Conservation (phyloP, 2,113 vertebrate species). For the Tychaedon coryphoeus region DNA sequence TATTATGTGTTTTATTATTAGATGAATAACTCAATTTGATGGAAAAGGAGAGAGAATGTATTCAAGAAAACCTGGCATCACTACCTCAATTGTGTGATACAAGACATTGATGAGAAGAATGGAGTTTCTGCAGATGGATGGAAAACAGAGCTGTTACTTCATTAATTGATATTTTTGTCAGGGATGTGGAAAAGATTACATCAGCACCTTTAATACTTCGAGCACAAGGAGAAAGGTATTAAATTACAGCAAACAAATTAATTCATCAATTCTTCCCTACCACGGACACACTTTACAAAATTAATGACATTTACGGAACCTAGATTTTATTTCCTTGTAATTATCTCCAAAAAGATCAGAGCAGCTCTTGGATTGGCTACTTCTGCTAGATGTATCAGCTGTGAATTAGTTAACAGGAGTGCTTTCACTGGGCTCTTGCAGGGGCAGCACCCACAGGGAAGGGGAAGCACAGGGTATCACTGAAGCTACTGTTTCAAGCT, state of each 20-base stretch:
- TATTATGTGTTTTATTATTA: background rate
- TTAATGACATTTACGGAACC: background rate
- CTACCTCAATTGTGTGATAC: background rate
- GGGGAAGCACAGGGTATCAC: background rate
- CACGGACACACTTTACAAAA: background rate
- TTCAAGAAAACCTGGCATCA: background rate
- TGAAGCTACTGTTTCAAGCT: slow-evolving; percentile 34
- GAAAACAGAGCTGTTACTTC: background rate
- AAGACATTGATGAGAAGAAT: background rate
- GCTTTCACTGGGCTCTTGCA: rapidly evolving
- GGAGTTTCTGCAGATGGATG: background rate
- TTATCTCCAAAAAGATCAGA: background rate
- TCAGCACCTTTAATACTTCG: background rate
- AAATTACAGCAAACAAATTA: background rate
- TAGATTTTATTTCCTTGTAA: background rate
- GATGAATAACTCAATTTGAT: background rate
- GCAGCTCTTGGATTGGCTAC: background rate
- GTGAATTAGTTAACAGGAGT: background rate
- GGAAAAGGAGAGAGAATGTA: background rate
- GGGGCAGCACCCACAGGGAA: background rate
- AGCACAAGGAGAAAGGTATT: background rate
- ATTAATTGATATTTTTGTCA: background rate
- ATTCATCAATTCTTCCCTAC: background rate
- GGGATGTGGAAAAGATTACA: background rate
- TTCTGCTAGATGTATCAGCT: background rate